These are phyloP conservation scores for Holacanthella duospinosa DNA, from an alignment of 2,888 invertebrate species.

Conservation along the genomic window DNA sequence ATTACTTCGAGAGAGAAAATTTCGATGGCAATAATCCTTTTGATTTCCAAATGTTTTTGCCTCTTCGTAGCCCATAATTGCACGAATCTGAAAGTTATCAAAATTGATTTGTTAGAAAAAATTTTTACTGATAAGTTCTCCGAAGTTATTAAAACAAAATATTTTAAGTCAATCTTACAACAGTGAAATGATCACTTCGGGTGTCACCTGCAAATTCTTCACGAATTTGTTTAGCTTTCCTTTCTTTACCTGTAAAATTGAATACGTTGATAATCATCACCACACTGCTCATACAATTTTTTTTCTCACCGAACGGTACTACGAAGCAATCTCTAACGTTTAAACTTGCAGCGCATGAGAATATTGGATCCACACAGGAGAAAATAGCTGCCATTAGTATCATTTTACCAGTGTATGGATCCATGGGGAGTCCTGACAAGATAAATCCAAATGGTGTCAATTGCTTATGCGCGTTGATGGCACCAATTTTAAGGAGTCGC, in stretches of 20 bases:
- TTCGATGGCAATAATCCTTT: conserved; percentile 55
- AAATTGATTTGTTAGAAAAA: background rate
- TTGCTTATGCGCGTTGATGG: conserved; percentile 60
- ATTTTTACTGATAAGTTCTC: too few species aligned
- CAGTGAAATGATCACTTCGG: conserved; percentile 67
- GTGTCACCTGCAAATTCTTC: conserved; percentile 51
- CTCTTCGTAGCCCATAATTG: conserved; percentile 54
- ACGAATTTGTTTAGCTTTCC: conserved; percentile 51
- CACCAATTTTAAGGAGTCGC: conserved; percentile 52
- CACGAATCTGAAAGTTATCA: conserved; percentile 47
- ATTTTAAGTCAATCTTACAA: conserved; percentile 2
- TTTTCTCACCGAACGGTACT: conserved; percentile 49
- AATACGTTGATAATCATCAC: too few species aligned
- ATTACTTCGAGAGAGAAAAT: conserved; percentile 52
- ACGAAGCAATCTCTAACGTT: conserved; percentile 77
- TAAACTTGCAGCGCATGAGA: conserved; percentile 74
- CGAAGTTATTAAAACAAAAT: too few species aligned
- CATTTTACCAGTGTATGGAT: conserved; percentile 83
- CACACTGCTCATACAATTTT: too few species aligned
- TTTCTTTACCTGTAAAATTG: conserved; percentile 47
- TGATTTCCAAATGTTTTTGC: conserved; percentile 40
- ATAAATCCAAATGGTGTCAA: conserved; percentile 85
- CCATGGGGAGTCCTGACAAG: conserved; percentile 74
- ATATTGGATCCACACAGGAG: conserved; percentile 78
- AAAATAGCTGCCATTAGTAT: conserved; percentile 75